phyloP scores from a whole-genome alignment of 64 coral and sea anemone genomes.

The Pachyseris speciosa region DNA sequence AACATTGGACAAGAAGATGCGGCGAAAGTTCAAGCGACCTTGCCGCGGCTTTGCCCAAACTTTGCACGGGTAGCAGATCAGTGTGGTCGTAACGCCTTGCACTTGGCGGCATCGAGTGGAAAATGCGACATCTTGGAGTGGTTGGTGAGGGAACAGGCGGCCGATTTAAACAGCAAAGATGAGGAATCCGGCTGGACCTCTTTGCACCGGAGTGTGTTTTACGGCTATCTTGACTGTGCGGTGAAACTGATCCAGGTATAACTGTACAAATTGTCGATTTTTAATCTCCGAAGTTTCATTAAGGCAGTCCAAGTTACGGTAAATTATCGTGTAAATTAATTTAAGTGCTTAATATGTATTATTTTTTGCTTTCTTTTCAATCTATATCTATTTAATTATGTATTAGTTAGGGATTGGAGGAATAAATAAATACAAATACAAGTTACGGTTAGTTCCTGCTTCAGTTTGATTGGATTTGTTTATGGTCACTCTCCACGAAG shows the following conservation, averaged over 20 bases:
- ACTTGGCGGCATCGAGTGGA: conserved; percentile 90
- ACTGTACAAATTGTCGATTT: not conserved
- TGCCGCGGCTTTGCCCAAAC: conserved; percentile 79
- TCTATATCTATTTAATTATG: too few species aligned
- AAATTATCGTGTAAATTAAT: too few species aligned
- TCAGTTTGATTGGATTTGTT: too few species aligned
- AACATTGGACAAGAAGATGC: conserved; percentile 71
- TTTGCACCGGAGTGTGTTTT: conserved; percentile 80
- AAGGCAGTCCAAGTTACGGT: too few species aligned
- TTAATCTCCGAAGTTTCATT: too few species aligned
- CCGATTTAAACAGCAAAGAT: conserved; percentile 67
- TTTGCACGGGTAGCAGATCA: conserved; percentile 53
- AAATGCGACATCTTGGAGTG: conserved; percentile 92
- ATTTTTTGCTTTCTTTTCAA: too few species aligned
- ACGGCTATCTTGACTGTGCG: conserved; percentile 69
- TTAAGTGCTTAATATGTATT: too few species aligned
- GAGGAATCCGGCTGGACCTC: conserved; percentile 87
- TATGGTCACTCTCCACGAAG: too few species aligned
- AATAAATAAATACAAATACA: too few species aligned
- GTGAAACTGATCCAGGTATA: conserved; percentile 71
- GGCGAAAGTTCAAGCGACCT: conserved; percentile 44
- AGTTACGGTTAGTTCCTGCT: too few species aligned
- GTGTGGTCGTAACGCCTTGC: conserved; percentile 75
- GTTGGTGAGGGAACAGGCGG: conserved; percentile 70
- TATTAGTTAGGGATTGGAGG: too few species aligned